Base-by-base conservation (phyloP, 2,113 vertebrate genomes). In the Leptodactylus fuscus region DNA sequence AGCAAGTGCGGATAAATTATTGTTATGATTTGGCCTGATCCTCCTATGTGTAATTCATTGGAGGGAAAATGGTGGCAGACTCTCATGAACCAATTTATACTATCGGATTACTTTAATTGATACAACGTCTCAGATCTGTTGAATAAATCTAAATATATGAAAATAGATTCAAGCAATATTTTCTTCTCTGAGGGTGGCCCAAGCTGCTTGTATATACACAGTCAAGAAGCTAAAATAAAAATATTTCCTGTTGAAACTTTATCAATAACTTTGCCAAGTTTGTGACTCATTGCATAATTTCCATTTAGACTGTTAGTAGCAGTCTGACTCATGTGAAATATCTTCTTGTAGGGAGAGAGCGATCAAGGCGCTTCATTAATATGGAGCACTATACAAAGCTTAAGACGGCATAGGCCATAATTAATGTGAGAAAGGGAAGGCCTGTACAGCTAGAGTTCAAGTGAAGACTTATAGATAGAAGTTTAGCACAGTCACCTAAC, bases 241-340 rank as follows among this genome's bases (percentile, higher is more conserved):
- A 58, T 49, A 76, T 49, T 49, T 76, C 73, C 46, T 78, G 51
- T 58, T 78, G 8, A 58, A 58, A 27, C 24, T 81, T 38, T 69
- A 69, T 69, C 67, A 55, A 73, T 24, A 55, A 48, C 69, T 55
- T 55, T 73, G 49, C 69, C 81, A 83, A 83, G 49, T 76, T 83
- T 74, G n/a, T 75, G 82, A 83, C 36, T 83, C 70, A 75, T 27
- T 24, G 18, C 12, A 55, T 22, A 32, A 58, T 62, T 58, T 29
- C 18, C 71, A 76, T 73, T 48, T 58, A 24, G 24, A 38, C 27
- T 53, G 49, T 55, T 58, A 60, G 38, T 16, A 83, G 49, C 36
- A 73, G 38, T 62, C 53, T 38, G 29, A 20, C 53, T 55, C 38
- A 75, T 74, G 58, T 58, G 24, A 62, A 67, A 49, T 58, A 27